A percentile compares a stretch with the other conserved stretches of the same genome.
These are phyloP conservation scores for Toxotes chatareus DNA, from an alignment of 2,113 vertebrate genomes.

Conservation along the genomic window DNA sequence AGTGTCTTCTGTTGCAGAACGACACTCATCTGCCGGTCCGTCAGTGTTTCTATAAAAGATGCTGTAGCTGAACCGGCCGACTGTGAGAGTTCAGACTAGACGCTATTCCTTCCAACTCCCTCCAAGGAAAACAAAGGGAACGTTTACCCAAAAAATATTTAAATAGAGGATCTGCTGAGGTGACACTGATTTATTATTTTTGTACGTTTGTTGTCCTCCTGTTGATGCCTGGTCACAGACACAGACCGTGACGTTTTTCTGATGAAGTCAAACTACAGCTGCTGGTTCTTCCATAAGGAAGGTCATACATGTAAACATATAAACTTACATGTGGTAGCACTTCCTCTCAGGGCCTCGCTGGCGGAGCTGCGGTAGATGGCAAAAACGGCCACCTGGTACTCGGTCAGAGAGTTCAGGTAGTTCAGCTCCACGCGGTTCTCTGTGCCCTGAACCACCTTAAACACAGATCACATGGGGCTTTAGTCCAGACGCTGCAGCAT, in stretches of 20 bases:
- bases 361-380: constrained; percentile 91
- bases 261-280: too few relatives aligned
- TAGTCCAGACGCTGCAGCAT: background rate
- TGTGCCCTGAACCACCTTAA: constrained; percentile 87
- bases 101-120: background rate
- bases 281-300: background rate
- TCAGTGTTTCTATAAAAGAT: background rate
- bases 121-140: background rate
- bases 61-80: background rate
- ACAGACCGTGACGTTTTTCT: background rate
- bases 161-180: background rate
- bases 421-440: constrained; percentile 88
- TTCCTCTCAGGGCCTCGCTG: constrained; percentile 92
- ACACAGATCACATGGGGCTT: constrained; percentile 5
- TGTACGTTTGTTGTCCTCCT: too few relatives aligned
- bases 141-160: background rate
- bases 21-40: background rate
- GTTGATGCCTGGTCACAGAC: too few relatives aligned
- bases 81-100: too few relatives aligned
- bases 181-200: background rate
- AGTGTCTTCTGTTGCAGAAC: background rate
- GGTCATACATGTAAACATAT: background rate
- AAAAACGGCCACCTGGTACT: constrained; percentile 96
- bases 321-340: constrained; percentile 91
- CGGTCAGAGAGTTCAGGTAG: constrained; percentile 93